These are phyloP conservation scores for Taenaris catops DNA, from an alignment of 2,888 invertebrate genomes.

Conservation along the genomic window DNA sequence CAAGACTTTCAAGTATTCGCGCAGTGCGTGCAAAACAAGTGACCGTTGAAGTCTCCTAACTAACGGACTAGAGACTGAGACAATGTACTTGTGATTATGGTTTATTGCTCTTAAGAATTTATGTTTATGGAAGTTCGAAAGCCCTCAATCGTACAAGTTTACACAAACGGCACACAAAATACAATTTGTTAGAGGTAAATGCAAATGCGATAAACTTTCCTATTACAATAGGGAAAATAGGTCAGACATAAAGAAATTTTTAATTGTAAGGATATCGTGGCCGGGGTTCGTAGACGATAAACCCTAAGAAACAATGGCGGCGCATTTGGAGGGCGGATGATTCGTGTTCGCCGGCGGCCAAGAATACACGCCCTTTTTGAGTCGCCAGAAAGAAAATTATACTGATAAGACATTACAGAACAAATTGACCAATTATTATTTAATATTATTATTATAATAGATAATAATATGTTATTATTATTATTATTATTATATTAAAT, in stretches of 20 bases:
- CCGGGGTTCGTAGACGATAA: slow-evolving; percentile 35
- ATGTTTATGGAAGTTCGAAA: slow-evolving; percentile 17
- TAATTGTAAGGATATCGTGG: slow-evolving; percentile 52
- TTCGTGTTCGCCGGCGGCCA: slow-evolving; percentile 58
- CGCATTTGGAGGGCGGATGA: slow-evolving; percentile 63
- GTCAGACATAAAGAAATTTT: slow-evolving; percentile 43
- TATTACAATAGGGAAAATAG: slow-evolving; percentile 21
- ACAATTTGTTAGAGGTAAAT: slow-evolving; percentile 14
- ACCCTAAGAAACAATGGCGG: slow-evolving; percentile 54
- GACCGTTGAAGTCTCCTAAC: slow-evolving; percentile 38
- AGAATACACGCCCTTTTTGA: slow-evolving; percentile 47
- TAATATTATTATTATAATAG: too few relatives aligned
- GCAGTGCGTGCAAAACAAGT: slow-evolving; percentile 45
- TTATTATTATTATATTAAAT: too few relatives aligned
- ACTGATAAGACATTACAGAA: background rate
- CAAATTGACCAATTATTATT: too few relatives aligned
- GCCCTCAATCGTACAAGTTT: slow-evolving; percentile 11
- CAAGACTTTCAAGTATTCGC: slow-evolving; percentile 51
- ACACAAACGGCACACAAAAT: slow-evolving; percentile 18
- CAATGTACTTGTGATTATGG: slow-evolving; percentile 50
- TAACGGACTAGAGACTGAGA: slow-evolving; percentile 44
- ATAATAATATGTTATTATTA: too few relatives aligned
- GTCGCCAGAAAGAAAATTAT: slow-evolving; percentile 33
- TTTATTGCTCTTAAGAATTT: slow-evolving; percentile 32
- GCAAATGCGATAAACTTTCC: slow-evolving; percentile 18